Evolutionary conservation across 2,888 invertebrate species (phyloP), one percentile per base, ranked within the genome.

Genomic region (Conchocele bisecta): DNA sequence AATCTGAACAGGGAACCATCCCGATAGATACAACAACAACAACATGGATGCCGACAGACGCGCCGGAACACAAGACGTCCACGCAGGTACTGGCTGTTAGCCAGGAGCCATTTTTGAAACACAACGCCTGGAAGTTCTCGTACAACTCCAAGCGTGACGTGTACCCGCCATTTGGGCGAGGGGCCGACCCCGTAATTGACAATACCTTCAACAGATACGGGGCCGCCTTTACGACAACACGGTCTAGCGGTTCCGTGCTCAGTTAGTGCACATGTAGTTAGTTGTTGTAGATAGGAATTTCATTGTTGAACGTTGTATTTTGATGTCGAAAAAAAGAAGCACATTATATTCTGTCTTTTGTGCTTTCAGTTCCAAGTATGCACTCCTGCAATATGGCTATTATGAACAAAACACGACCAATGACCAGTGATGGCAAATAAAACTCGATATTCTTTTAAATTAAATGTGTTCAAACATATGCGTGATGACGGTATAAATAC

Each of bases 121-220:
- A 83, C 61, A 89, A 88, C 60, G 63, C 72, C 13, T 89, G 88
- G 88, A 83, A 89, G 71, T 89, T 88, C 68, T 86, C 88, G 1
- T 83, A 85, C 70, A 82, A 87, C 56, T 79, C 85, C 24, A 74
- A 83, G 37, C 28, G 67, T n/a, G 83, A 82, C 29, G 82, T 88
- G n/a, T 89, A 89, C 53, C 89, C 88, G 2, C 82, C 84, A 5
- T 88, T 86, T 63, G 75, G 82, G 24, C 67, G 72, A 29, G 75
- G 79, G n/a, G 61, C 68, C 3, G 63, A 73, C 15, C 82, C 79
- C 5, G 33, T 76, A 7, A 78, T 82, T 31, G 75, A 79, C 53
- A 82, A 82, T 64, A 68, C 78, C 41, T 76, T 83, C 59, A 83
- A 83, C 44, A 60, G 74, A 60, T 84, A 83, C 46, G 84, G 84